Evolutionary conservation across 1,140 invertebrate genomes (phyloP).

Genomic region (Lerema accius): DNA sequence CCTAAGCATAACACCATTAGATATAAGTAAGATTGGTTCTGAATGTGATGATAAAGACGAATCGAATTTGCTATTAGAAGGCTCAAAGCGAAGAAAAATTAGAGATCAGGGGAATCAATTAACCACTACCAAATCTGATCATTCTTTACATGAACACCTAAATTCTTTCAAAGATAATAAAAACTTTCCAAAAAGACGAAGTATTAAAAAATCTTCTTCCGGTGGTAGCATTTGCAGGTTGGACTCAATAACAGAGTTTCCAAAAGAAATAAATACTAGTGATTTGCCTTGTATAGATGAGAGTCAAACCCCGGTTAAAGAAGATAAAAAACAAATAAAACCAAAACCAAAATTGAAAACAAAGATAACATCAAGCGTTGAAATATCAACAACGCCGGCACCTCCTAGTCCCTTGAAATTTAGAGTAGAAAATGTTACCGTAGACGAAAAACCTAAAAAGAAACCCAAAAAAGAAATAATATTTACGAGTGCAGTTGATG

Average conservation of each 20-base stretch:
- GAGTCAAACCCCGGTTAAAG: conserved; percentile 44
- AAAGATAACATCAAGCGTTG: conserved; percentile 81
- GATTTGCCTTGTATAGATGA: conserved; percentile 54
- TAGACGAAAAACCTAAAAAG: conserved; percentile 74
- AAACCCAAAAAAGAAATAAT: conserved; percentile 66
- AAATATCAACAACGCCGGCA: conserved; percentile 72
- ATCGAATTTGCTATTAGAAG: conserved; percentile 28
- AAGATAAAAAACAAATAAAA: conserved; percentile 44
- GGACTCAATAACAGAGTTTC: conserved; percentile 76
- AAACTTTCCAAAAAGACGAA: conserved; percentile 59
- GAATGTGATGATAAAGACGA: conserved; percentile 34
- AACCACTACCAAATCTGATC: conserved; percentile 77
- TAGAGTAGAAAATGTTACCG: conserved; percentile 80
- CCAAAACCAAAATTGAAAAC: conserved; percentile 76
- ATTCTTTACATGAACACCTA: conserved; percentile 69
- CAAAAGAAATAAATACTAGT: conserved; percentile 47
- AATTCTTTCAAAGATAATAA: conserved; percentile 50
- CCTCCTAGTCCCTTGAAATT: conserved; percentile 78
- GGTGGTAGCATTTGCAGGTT: conserved; percentile 69
- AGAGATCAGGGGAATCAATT: conserved; percentile 52
- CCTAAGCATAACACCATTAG: conserved; percentile 75
- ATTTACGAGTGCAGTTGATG: conserved; percentile 57
- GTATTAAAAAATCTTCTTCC: conserved; percentile 76
- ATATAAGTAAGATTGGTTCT: conserved; percentile 77
- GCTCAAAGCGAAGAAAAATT: conserved; percentile 50